Base-by-base conservation (phyloP, 2,888 invertebrate genomes). In the Chrysotoxum bicinctum region DNA sequence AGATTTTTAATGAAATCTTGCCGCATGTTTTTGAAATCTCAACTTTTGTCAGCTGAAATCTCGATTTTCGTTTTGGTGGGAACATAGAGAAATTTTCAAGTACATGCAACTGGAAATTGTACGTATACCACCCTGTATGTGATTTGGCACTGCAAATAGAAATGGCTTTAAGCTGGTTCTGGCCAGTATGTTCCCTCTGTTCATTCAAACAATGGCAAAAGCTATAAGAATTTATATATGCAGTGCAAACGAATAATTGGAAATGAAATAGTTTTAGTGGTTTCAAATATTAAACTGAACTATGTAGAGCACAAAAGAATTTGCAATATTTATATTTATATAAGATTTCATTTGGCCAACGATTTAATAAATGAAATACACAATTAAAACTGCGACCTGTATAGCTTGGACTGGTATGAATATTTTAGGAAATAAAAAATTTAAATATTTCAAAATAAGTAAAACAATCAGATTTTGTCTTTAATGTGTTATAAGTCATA, bases 201-300 rank as follows among this genome's bases (percentile, higher is more conserved):
- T 52, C 9, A 30, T 30, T 30, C n/a, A 54, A 60, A 23, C n/a
- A 40, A 40, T 35, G 1, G 7, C 16, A 50, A 48, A 32, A 2
- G 50, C 66, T 23, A 32, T 21, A 26, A 16, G 37, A 26, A 70
- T 76, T 60, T n/a, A 43, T 50, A 3, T 45, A 58, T 54, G n/a
- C 60, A 77, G 58, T 82, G 66, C 45, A 66, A 72, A 45, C 52
- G 60, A 73, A 78, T 77, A 83, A 83, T 73, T 83, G 73, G 54
- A 83, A 78, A 78, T 78, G 32, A 64, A 83, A 78, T 78, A 45
- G 64, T 72, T 82, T 77, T 73, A 77, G 62, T 74, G 66, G 72
- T 60, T 58, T 23, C 4, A 35, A 21, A 58, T 58, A 21, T 26
- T 5, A 3, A 30, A n/a, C 21, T 52, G n/a, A 26, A 19, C 14